A percentile compares a stretch with the other conserved stretches of the same genome.
Evolutionary conservation across 1,140 invertebrate genomes (phyloP).

Genomic region (Mizuhopecten yessoensis): DNA sequence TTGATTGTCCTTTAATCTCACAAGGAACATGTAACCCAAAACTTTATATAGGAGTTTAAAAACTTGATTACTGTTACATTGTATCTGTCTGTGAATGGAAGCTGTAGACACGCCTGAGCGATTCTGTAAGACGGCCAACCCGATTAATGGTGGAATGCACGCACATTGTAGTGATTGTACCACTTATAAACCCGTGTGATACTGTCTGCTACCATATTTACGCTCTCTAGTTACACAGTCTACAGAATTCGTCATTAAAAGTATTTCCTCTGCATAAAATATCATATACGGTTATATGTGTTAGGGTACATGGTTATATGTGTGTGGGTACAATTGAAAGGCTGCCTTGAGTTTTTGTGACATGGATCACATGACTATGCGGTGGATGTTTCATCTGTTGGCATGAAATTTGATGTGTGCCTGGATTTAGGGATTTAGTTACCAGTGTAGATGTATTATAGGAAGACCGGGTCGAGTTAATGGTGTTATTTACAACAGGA

Average conservation of each 20-base stretch:
- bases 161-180: background rate
- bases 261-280: background rate
- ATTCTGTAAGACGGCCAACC: background rate
- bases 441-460: background rate
- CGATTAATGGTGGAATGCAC: background rate
- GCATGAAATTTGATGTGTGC: background rate
- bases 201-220: slow-evolving; percentile 7
- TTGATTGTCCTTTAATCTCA: slow-evolving; percentile 28
- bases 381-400: background rate
- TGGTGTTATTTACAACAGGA: slow-evolving; percentile 38
- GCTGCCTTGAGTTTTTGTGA: no score
- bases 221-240: background rate
- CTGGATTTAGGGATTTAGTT: background rate
- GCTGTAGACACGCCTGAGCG: slow-evolving; percentile 19
- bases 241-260: slow-evolving; percentile 8
- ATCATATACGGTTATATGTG: background rate
- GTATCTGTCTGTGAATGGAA: slow-evolving; percentile 38
- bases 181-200: background rate
- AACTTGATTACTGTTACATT: background rate
- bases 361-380: background rate
- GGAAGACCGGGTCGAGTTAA: background rate
- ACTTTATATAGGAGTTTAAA: background rate
- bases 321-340: background rate
- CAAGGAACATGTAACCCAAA: background rate
- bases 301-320: background rate